Percentiles rank a stretch among this genome's conserved stretches.
Evolutionary conservation across 37 sponge, comb jelly and placozoan species (phyloP).

Genomic region (Beroe ovata): DNA sequence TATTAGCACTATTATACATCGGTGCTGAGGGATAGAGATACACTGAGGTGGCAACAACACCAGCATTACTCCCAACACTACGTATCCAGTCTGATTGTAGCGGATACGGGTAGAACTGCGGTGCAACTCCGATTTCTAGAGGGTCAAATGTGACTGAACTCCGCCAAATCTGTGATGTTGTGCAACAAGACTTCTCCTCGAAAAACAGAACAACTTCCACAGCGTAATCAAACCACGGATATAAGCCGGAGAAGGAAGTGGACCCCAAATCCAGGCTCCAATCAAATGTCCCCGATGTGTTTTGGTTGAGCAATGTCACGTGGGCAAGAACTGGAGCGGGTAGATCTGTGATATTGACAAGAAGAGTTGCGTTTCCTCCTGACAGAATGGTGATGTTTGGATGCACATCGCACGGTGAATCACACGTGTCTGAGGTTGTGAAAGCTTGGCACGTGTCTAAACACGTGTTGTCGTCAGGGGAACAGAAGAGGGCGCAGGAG

Average conservation of each 20-base stretch:
- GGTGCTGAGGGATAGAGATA: neutral
- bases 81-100: neutral
- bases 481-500: conserved; percentile 5
- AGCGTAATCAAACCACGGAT: conserved; percentile 13
- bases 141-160: neutral
- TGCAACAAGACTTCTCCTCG: neutral
- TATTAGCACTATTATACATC: neutral
- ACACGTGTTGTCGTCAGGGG: conserved; percentile 11
- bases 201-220: neutral
- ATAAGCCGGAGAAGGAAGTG: conserved; percentile 19
- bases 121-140: neutral
- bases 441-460: conserved; percentile 13
- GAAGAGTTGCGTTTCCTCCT: neutral
- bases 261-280: neutral
- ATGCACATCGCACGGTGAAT: neutral
- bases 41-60: neutral
- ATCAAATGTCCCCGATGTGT: neutral
- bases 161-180: neutral
- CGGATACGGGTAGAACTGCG: conserved; percentile 37
- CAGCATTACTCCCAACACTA: neutral
- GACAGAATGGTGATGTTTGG: neutral
- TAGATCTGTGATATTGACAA: neutral
- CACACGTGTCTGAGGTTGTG: neutral
- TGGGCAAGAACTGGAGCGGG: neutral
- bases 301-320: conserved; percentile 3